phyloP scores from a whole-genome alignment of 2,113 vertebrate genomes.

The Tonatia bakeri region DNA sequence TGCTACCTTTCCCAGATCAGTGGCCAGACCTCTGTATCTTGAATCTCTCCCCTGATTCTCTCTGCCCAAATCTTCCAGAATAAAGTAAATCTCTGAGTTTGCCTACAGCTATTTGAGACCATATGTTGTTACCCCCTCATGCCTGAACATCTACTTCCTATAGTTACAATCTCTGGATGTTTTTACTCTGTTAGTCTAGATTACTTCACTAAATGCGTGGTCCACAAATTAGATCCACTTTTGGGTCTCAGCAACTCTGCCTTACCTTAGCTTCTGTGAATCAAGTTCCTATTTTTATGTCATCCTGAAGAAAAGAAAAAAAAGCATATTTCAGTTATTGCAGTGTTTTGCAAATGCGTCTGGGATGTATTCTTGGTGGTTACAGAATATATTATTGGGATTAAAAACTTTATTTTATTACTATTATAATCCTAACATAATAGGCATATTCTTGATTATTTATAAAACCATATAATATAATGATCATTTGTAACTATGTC shows the following conservation, averaged over 20 bases:
- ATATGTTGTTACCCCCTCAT: neutral
- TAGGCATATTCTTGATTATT: neutral
- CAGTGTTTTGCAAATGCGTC: neutral
- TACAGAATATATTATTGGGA: neutral
- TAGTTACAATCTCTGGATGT: neutral
- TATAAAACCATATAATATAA: neutral
- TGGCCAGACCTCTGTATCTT: neutral
- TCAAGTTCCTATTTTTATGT: neutral
- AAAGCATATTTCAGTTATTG: neutral
- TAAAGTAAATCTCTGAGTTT: neutral
- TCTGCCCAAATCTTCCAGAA: neutral
- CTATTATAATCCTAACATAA: neutral
- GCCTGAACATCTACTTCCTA: neutral
- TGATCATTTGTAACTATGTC: neutral
- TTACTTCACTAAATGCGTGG: neutral
- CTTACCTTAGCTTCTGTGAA: neutral
- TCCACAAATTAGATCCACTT: neutral
- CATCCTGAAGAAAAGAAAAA: neutral
- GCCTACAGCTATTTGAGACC: neutral
- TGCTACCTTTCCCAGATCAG: neutral
- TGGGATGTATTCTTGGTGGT: neutral
- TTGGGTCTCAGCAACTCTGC: neutral
- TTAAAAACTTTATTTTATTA: neutral
- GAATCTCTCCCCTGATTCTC: neutral
- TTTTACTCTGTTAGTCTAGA: neutral